Base-by-base conservation (phyloP, 2,888 invertebrate genomes). In the Hofmannophila pseudospretella region DNA sequence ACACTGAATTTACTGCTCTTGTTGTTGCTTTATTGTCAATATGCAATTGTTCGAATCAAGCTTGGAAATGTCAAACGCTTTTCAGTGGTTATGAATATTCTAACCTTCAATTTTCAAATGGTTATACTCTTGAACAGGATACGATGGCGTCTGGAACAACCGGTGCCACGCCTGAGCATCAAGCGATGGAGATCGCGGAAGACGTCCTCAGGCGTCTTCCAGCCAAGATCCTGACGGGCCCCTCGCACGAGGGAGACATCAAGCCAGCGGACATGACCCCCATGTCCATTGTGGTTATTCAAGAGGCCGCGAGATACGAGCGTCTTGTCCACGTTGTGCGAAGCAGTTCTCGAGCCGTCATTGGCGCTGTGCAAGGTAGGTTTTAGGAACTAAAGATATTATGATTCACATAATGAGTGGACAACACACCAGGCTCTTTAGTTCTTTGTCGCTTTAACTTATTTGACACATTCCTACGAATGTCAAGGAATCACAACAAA, bases 201-300 rank as follows among this genome's bases (percentile, higher is more conserved):
- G 96, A 96, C 58, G 92, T 97, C 43, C 74, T 96, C 7, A 73
- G 85, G 4, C 93, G 94, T 59, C 78, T 97, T 14, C 97, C 97
- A 0, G 67, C 72, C 14, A 88, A 92, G 45, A 78, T 76, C 92
- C 90, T 82, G 88, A 91, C 82, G 65, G 95, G 53, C 80, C 93
- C 64, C 62, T 85, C 48, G 82, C 94, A 36, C 80, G 92, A 64
- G 73, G 89, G 68, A 88, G 92, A 77, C 92, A 93, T 88, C 92
- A 97, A 38, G 92, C 95, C 39, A 67, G 88, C 50, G 89, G 97
- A 79, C 77, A 91, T 71, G 95, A 97, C 88, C 7, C 96, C 96
- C 54, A 96, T 97, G 96, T 97, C 97, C 60, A 97, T 97, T 1
- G 97, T 97, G 0, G 87, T 97, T 35, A 93, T 96, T 2, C 95